phyloP scores from a whole-genome alignment of 2,888 invertebrate species.

The Calameuta pallipes region DNA sequence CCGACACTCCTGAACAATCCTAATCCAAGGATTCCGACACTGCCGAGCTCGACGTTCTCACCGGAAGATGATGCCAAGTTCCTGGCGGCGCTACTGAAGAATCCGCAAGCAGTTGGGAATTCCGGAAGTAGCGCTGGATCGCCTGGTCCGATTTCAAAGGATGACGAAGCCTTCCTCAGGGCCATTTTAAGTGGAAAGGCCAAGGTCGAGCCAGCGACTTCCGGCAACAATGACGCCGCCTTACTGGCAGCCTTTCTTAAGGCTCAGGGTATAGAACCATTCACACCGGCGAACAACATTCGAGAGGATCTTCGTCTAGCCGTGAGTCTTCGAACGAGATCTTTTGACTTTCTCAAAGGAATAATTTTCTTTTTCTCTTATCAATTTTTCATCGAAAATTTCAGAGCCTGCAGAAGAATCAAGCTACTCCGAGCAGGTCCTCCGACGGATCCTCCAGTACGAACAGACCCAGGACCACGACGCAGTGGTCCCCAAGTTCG shows the following conservation, averaged over 20 bases:
- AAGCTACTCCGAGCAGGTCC: constrained; percentile 17
- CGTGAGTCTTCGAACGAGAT: constrained; percentile 65
- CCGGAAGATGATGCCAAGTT: constrained; percentile 59
- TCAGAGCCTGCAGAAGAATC: no score
- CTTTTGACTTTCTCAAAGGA: no score
- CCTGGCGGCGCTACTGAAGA: constrained; percentile 49
- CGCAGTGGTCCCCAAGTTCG: constrained; percentile 54
- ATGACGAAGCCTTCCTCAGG: constrained; percentile 53
- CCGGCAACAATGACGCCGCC: constrained; percentile 76
- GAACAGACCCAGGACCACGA: constrained; percentile 30
- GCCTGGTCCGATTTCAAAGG: constrained; percentile 14
- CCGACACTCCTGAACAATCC: constrained; percentile 36
- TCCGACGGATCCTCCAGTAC: constrained; percentile 15
- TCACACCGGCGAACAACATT: constrained; percentile 73
- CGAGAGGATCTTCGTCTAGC: constrained; percentile 71
- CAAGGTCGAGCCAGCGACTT: constrained; percentile 53
- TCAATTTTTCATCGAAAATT: neutral
- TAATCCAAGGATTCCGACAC: constrained; percentile 33
- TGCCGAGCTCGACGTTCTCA: constrained; percentile 46
- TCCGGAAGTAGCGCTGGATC: constrained; percentile 1
- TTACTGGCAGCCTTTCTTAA: constrained; percentile 77
- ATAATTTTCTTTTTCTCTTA: neutral
- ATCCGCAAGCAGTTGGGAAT: constrained; percentile 39
- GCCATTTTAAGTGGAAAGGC: constrained; percentile 48
- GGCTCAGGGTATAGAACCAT: constrained; percentile 79